phyloP scores from a whole-genome alignment of 2,888 invertebrate genomes.

The Euzetes globulus region DNA sequence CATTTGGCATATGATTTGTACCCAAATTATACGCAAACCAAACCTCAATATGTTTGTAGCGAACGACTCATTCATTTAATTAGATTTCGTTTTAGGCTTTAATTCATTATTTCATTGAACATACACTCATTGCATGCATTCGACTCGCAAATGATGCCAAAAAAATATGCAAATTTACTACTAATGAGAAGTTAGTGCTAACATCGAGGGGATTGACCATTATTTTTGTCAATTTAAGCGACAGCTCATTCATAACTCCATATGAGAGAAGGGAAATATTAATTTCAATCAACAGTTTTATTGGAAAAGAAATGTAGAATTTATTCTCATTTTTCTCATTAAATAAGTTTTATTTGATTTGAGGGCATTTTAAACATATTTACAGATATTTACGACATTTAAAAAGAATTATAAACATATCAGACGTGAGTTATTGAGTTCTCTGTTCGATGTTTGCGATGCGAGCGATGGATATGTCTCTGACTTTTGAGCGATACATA shows the following conservation, averaged over 20 bases:
- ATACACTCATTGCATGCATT: neutral
- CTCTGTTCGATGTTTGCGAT: neutral
- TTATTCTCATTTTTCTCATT: too few species aligned
- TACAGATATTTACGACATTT: neutral
- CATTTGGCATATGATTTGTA: slow-evolving; percentile 16
- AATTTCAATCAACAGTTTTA: too few species aligned
- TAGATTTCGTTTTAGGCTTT: neutral
- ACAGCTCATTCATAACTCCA: too few species aligned
- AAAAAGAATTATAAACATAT: neutral
- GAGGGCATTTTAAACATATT: neutral
- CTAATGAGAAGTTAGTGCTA: too few species aligned
- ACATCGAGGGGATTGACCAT: too few species aligned
- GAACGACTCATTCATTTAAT: neutral
- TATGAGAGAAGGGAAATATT: too few species aligned
- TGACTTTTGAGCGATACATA: slow-evolving; percentile 21
- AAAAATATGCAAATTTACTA: too few species aligned
- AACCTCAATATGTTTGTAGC: neutral
- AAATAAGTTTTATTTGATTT: too few species aligned
- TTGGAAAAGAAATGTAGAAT: too few species aligned
- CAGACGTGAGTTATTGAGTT: slow-evolving; percentile 21
- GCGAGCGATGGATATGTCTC: neutral
- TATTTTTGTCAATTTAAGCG: too few species aligned
- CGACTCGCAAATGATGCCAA: too few species aligned
- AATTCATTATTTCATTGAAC: neutral
- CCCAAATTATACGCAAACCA: neutral